phyloP scores from a whole-genome alignment of 2,113 vertebrate species.

The Galeopterus variegatus region DNA sequence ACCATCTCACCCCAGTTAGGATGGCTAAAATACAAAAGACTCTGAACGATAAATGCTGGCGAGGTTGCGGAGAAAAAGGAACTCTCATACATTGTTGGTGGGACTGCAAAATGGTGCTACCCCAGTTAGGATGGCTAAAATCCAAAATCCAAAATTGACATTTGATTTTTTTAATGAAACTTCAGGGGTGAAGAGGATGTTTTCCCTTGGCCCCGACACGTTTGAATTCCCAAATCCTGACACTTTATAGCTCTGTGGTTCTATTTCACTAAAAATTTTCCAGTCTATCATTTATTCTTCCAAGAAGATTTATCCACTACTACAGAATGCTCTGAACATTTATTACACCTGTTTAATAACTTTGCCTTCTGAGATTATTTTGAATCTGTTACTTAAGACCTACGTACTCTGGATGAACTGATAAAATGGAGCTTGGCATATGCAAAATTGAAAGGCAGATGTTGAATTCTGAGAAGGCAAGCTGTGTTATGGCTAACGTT shows the following conservation, averaged over 20 bases:
- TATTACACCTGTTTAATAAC: slow-evolving; percentile 43
- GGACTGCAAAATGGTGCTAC: too few relatives aligned
- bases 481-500: too few relatives aligned
- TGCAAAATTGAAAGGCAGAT: neutral
- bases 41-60: too few relatives aligned
- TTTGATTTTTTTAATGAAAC: too few relatives aligned
- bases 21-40: too few relatives aligned
- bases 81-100: too few relatives aligned
- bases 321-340: slow-evolving; percentile 10
- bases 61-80: too few relatives aligned
- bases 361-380: slow-evolving; percentile 24
- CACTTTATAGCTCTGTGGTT: neutral
- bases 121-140: too few relatives aligned
- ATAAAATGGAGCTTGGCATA: slow-evolving; percentile 47
- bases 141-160: too few relatives aligned
- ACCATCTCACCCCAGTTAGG: too few relatives aligned
- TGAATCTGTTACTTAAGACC: slow-evolving; percentile 43
- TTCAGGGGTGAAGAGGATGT: too few relatives aligned
- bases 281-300: neutral
- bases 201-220: too few relatives aligned
- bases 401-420: neutral
- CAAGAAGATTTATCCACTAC: neutral
- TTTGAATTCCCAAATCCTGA: slow-evolving; percentile 18
- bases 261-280: slow-evolving; percentile 4
- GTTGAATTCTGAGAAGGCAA: slow-evolving; percentile 17